Evolutionary conservation across 1,140 invertebrate species (phyloP).

Genomic region (Sipha flava): DNA sequence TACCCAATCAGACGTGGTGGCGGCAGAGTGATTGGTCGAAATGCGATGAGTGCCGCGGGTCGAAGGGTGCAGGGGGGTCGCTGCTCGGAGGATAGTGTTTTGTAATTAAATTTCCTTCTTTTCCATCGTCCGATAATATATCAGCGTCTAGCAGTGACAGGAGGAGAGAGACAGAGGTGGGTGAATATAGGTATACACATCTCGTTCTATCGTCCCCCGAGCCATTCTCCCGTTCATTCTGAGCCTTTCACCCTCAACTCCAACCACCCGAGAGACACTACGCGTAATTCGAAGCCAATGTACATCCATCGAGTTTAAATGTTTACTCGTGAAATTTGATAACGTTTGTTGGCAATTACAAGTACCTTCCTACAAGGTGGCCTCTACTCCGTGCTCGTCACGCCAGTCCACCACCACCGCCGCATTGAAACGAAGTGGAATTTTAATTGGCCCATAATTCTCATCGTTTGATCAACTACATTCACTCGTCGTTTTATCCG

Average conservation of each 20-base stretch:
- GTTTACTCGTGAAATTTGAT: conserved; percentile 3
- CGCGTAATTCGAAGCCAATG: conserved; percentile 21
- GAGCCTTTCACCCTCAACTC: no score
- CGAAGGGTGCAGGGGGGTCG: neutral
- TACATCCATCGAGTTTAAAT: neutral
- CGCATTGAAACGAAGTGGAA: neutral
- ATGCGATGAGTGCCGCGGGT: neutral
- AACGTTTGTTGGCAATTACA: neutral
- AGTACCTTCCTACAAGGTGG: neutral
- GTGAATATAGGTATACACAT: no score
- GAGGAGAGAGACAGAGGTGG: neutral
- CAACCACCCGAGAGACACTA: no score
- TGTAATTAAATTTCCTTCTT: conserved; percentile 25
- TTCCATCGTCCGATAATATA: conserved; percentile 7
- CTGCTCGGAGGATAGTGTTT: neutral
- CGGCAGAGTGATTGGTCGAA: neutral
- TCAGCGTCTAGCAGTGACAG: neutral
- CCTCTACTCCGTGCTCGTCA: neutral
- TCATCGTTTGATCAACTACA: neutral
- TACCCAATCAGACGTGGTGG: neutral
- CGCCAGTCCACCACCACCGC: no score
- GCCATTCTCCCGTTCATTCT: no score
- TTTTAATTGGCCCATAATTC: neutral
- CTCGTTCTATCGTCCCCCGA: no score
- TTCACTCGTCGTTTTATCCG: neutral